Evolutionary conservation across 2,797 vertebrate genomes (phyloP).

Genomic region (Pterois miles): DNA sequence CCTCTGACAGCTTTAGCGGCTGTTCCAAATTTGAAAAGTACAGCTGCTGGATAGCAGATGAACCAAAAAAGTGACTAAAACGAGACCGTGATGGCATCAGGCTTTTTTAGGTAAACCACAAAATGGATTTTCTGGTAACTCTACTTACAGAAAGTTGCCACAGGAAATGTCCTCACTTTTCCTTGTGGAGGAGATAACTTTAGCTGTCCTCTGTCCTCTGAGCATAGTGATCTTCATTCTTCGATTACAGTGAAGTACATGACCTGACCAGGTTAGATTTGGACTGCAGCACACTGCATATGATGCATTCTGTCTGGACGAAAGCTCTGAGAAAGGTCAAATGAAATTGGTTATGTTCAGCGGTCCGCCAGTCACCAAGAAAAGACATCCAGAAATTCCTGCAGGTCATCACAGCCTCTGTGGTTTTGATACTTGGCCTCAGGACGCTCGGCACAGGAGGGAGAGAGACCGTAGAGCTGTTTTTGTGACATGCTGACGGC

Average conservation of each 20-base stretch:
- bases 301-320: constrained; percentile 39
- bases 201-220: constrained; percentile 8
- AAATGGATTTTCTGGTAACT: constrained; percentile 44
- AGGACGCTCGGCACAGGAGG: neutral
- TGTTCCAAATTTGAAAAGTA: constrained; percentile 29
- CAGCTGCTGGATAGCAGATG: constrained; percentile 31
- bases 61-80: constrained; percentile 51
- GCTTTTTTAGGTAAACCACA: constrained; percentile 58
- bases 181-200: constrained; percentile 37
- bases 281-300: constrained; percentile 22
- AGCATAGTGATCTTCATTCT: constrained; percentile 14
- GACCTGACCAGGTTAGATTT: constrained; percentile 50
- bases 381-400: constrained; percentile 56
- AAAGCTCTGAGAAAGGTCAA: constrained; percentile 47
- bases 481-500: constrained; percentile 49
- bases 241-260: constrained; percentile 23
- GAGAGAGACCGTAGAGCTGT: constrained; percentile 23
- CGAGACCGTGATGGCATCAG: constrained; percentile 49
- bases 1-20: neutral
- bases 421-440: constrained; percentile 56
- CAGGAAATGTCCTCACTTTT: constrained; percentile 56
- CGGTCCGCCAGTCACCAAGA: constrained; percentile 40
- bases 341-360: constrained; percentile 32
- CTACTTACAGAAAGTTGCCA: constrained; percentile 22
- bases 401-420: constrained; percentile 53